phyloP scores from a whole-genome alignment of 2,113 vertebrate genomes.

The Conger conger region DNA sequence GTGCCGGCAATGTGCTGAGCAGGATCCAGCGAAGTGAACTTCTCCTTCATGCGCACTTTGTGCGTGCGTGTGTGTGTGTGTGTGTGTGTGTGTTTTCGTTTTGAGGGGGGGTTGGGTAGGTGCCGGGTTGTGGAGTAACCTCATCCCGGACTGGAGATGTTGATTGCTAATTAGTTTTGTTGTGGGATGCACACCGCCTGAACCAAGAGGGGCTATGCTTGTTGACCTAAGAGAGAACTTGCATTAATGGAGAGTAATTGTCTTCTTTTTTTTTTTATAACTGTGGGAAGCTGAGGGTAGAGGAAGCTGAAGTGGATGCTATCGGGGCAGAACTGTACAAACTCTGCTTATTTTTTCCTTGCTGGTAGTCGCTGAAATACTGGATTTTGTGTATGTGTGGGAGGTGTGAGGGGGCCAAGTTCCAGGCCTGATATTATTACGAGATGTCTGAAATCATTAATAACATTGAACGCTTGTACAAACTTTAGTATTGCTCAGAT shows the following conservation, averaged over 20 bases:
- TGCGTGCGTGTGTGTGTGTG: too few species aligned
- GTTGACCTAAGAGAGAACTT: constrained; percentile 52
- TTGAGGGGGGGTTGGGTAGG: not conserved
- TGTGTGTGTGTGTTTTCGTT: constrained; percentile 33
- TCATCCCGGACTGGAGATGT: constrained; percentile 57
- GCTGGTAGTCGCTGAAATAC: too few species aligned
- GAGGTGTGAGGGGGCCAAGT: too few species aligned
- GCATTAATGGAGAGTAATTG: constrained; percentile 58
- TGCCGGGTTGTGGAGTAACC: constrained; percentile 58
- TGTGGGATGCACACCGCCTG: constrained; percentile 59
- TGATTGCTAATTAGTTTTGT: constrained; percentile 63
- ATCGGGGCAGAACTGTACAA: not conserved
- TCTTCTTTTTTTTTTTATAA: constrained; percentile 26
- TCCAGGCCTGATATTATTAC: too few species aligned
- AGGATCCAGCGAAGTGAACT: constrained; percentile 59
- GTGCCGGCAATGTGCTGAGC: constrained; percentile 68
- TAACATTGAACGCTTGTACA: not conserved
- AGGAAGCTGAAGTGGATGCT: constrained; percentile 12
- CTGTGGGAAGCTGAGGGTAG: constrained; percentile 20
- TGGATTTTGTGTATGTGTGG: too few species aligned
- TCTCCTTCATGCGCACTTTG: constrained; percentile 59
- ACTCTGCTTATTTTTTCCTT: not conserved
- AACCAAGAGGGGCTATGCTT: constrained; percentile 43
- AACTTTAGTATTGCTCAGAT: not conserved
- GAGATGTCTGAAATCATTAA: not conserved